Percentiles rank a stretch among this genome's conserved stretches.
Evolutionary conservation across 2,797 vertebrate species (phyloP).

Genomic region (Remorina albescens): DNA sequence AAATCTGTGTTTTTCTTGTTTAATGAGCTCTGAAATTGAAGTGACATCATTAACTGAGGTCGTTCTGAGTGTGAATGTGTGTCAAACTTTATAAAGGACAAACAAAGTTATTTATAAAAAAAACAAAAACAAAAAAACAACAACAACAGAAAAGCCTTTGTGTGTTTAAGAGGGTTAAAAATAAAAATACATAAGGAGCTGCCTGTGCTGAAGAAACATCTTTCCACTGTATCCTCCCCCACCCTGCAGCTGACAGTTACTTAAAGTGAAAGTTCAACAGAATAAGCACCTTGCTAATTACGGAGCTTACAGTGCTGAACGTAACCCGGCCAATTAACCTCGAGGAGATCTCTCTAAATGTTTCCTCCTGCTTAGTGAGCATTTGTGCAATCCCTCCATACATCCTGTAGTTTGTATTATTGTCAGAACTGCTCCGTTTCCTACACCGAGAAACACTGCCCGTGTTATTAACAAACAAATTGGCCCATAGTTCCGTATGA

Average conservation of each 20-base stretch:
- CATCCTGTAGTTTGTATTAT: constrained; percentile 72
- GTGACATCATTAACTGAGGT: no score
- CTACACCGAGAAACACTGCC: constrained; percentile 48
- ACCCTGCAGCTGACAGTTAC: constrained; percentile 50
- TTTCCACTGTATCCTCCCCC: constrained; percentile 18
- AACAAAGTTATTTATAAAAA: no score
- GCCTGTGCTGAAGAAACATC: constrained; percentile 18
- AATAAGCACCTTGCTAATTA: constrained; percentile 66
- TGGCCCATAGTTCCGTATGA: constrained; percentile 54
- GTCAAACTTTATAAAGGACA: no score
- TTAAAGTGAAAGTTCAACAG: constrained; percentile 61
- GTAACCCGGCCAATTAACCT: constrained; percentile 74
- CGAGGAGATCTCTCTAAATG: constrained; percentile 66
- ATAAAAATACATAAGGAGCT: neutral
- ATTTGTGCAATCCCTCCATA: constrained; percentile 57
- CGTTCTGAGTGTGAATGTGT: no score
- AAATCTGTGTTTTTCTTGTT: no score
- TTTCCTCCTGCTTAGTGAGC: constrained; percentile 66
- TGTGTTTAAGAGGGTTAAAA: neutral
- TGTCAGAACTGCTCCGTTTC: constrained; percentile 67
- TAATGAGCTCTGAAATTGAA: no score
- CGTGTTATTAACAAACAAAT: constrained; percentile 74
- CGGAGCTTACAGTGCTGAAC: constrained; percentile 64
- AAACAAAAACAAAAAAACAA: no score
- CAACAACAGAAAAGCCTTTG: no score